Evolutionary conservation across 2,113 vertebrate genomes (phyloP).

Genomic region (Peucedramus taeniatus): DNA sequence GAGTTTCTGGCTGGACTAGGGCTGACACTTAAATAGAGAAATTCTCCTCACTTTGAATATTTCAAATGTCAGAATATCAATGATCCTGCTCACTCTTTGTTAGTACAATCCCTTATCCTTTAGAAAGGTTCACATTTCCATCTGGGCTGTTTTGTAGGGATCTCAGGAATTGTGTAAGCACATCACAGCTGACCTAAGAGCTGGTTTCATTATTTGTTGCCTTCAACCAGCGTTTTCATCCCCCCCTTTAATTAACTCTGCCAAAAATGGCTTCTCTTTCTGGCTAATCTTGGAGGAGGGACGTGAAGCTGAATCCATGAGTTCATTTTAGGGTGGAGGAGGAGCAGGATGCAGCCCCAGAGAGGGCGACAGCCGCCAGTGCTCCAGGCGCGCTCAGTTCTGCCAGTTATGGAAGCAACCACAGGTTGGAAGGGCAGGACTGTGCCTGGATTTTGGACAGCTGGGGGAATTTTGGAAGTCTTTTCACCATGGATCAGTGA

Average conservation of each 20-base stretch:
- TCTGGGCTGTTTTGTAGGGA: not conserved
- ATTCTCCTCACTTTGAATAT: not conserved
- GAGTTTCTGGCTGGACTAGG: not conserved
- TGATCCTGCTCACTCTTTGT: not conserved
- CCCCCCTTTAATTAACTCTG: not conserved
- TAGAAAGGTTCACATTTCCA: not conserved
- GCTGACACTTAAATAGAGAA: not conserved
- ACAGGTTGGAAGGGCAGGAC: not conserved
- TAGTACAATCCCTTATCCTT: accelerated
- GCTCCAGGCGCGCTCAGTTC: accelerated
- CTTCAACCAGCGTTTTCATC: not conserved
- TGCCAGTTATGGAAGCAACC: not conserved
- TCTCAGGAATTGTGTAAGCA: not conserved
- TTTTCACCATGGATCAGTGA: accelerated
- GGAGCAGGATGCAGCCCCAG: not conserved
- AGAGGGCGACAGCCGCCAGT: accelerated
- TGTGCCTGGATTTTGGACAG: not conserved
- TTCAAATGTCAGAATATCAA: not conserved
- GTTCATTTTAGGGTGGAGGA: not conserved
- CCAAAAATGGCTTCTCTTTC: not conserved
- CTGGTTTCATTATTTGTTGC: not conserved
- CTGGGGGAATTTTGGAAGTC: not conserved
- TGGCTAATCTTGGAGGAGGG: not conserved
- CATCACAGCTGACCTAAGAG: not conserved
- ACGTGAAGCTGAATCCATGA: accelerated